Conservation (phyloP, 2,888 invertebrate species). For the Chironomus riparius region DNA sequence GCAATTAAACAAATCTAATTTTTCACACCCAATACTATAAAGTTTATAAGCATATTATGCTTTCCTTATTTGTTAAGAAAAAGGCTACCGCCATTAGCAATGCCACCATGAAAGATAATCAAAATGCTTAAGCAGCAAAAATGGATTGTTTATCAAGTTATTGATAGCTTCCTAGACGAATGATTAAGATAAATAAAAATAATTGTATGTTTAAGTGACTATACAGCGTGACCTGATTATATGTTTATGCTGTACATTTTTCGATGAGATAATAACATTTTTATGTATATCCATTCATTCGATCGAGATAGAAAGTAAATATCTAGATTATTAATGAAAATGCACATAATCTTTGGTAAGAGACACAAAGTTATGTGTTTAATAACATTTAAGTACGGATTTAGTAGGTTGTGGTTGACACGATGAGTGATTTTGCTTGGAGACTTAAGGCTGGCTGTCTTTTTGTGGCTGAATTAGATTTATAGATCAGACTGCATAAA, state of each 20-base stretch:
- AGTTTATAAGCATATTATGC: neutral
- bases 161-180: neutral
- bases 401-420: neutral
- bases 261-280: neutral
- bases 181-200: neutral
- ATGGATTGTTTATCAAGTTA: neutral
- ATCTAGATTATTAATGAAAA: neutral
- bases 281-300: neutral
- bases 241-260: neutral
- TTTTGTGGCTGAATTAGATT: neutral
- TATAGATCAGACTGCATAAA: no score
- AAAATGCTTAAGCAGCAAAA: neutral
- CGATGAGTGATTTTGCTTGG: no score
- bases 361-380: neutral
- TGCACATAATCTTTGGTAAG: neutral
- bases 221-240: neutral
- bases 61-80: neutral
- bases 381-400: neutral
- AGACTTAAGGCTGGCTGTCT: neutral
- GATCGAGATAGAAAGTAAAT: neutral
- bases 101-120: neutral
- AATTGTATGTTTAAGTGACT: neutral
- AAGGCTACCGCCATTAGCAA: neutral
- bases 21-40: neutral
- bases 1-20: neutral